phyloP scores from a whole-genome alignment of 2,797 vertebrate genomes.

The Pygocentrus nattereri region DNA sequence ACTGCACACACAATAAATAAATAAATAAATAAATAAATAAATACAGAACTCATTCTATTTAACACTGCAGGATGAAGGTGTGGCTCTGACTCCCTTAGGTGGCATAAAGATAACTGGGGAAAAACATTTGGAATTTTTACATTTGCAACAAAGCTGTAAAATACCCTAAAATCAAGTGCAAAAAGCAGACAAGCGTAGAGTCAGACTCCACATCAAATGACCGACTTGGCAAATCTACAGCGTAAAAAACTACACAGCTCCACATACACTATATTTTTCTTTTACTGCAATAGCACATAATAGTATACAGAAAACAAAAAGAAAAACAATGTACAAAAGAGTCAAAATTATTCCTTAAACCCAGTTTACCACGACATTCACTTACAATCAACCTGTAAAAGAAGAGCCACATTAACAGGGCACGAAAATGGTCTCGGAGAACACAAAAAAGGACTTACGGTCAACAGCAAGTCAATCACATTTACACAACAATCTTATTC shows the following conservation, averaged over 20 bases:
- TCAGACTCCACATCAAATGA: not conserved
- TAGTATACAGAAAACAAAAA: conserved; percentile 59
- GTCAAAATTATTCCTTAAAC: conserved; percentile 67
- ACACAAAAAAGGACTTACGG: conserved; percentile 73
- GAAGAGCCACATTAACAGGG: conserved; percentile 67
- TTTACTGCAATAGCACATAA: conserved; percentile 83
- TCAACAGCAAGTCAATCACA: conserved; percentile 66
- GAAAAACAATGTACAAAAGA: conserved; percentile 77
- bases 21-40: too few species aligned
- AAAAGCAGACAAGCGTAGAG: too few species aligned
- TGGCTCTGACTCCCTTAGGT: not conserved
- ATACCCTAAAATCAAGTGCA: too few species aligned
- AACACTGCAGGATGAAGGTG: too few species aligned
- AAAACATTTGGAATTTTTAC: not conserved
- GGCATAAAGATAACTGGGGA: not conserved
- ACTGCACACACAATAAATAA: too few species aligned
- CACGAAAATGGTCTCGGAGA: conserved; percentile 62
- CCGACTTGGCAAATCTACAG: not conserved
- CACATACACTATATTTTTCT: conserved; percentile 51
- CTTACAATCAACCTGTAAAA: conserved; percentile 70
- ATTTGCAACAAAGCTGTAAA: not conserved
- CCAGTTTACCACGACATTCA: conserved; percentile 63
- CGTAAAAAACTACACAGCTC: not conserved
- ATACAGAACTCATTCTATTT: too few species aligned
- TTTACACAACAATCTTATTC: conserved; percentile 72